Evolutionary conservation across 1,140 invertebrate species (phyloP), one percentile per base, ranked within the genome.

Genomic region (Penaeus chinensis): DNA sequence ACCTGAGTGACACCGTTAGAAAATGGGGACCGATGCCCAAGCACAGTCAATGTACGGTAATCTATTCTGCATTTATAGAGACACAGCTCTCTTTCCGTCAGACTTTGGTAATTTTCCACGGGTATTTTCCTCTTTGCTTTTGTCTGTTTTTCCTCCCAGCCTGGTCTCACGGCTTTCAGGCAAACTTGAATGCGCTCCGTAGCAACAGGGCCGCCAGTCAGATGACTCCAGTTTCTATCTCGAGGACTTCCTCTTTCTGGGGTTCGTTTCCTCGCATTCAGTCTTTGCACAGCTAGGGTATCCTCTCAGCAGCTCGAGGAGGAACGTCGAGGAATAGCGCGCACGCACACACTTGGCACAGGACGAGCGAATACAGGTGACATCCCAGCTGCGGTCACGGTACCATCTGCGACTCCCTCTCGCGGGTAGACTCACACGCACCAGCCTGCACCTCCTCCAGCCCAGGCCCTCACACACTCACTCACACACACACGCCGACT

Each of bases 321-420:
- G 71, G 22, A 24, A 19, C 47, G 42, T 22, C 60, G 69, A 74
- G 24, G 54, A 84, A n/a, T 27, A 84, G 54, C 54, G 54, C 54
- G 54, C 10, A 54, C 54, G 54, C 16, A 54, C 10, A 54, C 54
- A 54, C 54, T 54, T 54, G 47, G 69, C 71, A 83, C n/a, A 24
- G 27, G 27, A 61, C 42, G 69, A 76, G 69, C 71, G 82, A 76
- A 71, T 37, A 71, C 76, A 84, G 54, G 54, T 84, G 69, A 62
- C 69, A 76, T 79, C 42, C 32, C 82, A 84, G 82, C 82, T 76
- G 82, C 37, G 69, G 82, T 61, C 82, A 84, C 82, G 71, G 47
- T 74, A 16, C 54, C 54, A 54, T 54, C 54, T 54, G 54, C 65
- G 66, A 65, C 66, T 83, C 82, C 27, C 69, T 84, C 77, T 71